Evolutionary conservation across 92 coral and sea anemone genomes (phyloP).

Genomic region (Galaxea fascicularis): DNA sequence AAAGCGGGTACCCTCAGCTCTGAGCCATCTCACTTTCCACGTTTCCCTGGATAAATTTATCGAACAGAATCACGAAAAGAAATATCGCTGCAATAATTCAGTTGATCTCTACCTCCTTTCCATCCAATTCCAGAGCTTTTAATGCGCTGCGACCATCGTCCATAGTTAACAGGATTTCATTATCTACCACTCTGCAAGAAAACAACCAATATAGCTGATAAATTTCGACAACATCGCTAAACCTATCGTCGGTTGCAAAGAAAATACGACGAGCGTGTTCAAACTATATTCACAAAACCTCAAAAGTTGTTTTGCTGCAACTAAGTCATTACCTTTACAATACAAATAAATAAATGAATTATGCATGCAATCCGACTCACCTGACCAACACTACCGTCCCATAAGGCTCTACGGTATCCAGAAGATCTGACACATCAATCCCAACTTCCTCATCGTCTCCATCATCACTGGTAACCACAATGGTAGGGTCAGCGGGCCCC

Average conservation of each 20-base stretch:
- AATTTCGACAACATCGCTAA: background rate
- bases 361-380: slow-evolving; percentile 37
- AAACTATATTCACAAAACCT: background rate
- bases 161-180: slow-evolving; percentile 84
- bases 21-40: too few species aligned
- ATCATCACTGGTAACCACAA: slow-evolving; percentile 78
- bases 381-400: slow-evolving; percentile 93
- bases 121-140: slow-evolving; percentile 84
- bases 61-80: background rate
- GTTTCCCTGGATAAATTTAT: too few species aligned
- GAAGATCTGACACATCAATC: slow-evolving; percentile 84
- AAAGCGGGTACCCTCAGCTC: too few species aligned
- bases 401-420: slow-evolving; percentile 80
- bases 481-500: slow-evolving; percentile 99
- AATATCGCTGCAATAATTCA: background rate
- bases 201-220: background rate
- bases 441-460: slow-evolving; percentile 70
- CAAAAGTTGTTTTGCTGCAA: background rate
- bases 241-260: background rate
- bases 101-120: slow-evolving; percentile 68
- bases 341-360: background rate
- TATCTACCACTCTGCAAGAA: slow-evolving; percentile 84
- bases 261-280: too few species aligned
- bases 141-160: slow-evolving; percentile 95
- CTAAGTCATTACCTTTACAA: too few species aligned